Evolutionary conservation across 2,888 invertebrate genomes (phyloP).

Genomic region (Hemaris fuciformis): DNA sequence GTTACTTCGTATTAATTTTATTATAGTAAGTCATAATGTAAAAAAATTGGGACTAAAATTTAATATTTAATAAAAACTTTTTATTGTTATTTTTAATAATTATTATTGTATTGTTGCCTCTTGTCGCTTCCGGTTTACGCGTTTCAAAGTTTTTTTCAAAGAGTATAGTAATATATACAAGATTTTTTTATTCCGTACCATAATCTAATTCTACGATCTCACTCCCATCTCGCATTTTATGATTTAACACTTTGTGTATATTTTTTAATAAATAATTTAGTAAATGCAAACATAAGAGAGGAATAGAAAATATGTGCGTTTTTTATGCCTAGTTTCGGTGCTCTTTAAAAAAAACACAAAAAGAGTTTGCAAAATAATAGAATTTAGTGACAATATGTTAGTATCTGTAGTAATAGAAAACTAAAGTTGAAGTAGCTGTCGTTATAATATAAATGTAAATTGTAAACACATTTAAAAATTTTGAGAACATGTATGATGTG

Average conservation of each 20-base stretch:
- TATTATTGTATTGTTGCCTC: not conserved
- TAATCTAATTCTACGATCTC: not conserved
- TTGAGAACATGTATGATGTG: not conserved
- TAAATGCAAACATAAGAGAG: not conserved
- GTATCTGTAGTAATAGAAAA: not conserved
- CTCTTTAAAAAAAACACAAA: not conserved
- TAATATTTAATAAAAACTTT: no score
- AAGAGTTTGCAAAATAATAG: no score
- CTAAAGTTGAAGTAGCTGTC: not conserved
- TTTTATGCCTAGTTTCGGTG: not conserved
- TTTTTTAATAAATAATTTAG: not conserved
- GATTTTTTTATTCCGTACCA: not conserved
- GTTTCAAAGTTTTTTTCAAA: not conserved
- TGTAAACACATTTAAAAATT: not conserved
- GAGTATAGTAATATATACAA: no score
- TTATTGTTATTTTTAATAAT: not conserved
- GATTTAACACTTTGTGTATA: not conserved
- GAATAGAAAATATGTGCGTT: not conserved
- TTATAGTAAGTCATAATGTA: no score
- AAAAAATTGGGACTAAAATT: no score
- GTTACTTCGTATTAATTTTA: no score
- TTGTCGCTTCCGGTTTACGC: not conserved
- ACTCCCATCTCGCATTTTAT: not conserved
- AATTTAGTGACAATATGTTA: no score
- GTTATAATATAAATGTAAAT: not conserved